These are phyloP conservation scores for Megastigmus dorsalis DNA, from an alignment of 2,888 invertebrate species.

Conservation along the genomic window DNA sequence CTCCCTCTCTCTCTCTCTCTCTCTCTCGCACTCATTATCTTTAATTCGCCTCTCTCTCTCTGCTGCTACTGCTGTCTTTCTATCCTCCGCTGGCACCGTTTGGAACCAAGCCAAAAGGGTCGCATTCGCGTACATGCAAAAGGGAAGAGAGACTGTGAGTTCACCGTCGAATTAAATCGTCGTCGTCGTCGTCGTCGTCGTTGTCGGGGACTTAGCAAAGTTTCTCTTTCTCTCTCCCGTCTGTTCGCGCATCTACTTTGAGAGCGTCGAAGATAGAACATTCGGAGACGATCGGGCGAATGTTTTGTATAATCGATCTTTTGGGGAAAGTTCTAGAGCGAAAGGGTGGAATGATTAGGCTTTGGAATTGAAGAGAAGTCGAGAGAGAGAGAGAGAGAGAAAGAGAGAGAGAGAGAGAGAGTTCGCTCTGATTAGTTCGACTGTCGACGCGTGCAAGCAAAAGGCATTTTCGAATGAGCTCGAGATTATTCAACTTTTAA, in stretches of 20 bases:
- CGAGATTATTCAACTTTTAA: no score
- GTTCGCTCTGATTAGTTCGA: neutral
- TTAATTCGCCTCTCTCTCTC: slow-evolving; percentile 11
- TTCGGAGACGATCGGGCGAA: slow-evolving; percentile 42
- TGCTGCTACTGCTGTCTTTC: slow-evolving; percentile 14
- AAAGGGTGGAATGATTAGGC: slow-evolving; percentile 41
- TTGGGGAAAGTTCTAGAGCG: neutral
- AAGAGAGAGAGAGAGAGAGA: neutral
- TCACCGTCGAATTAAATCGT: slow-evolving; percentile 51
- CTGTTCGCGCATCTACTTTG: slow-evolving; percentile 10
- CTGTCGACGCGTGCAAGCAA: neutral
- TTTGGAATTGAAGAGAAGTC: slow-evolving; percentile 17
- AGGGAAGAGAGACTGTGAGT: neutral
- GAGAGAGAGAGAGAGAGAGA: neutral
- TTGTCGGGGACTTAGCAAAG: slow-evolving; percentile 41
- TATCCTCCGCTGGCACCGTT: neutral
- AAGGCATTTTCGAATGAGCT: neutral
- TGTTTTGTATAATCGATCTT: slow-evolving; percentile 53
- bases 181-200: no score
- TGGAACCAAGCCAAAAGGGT: slow-evolving; percentile 45
- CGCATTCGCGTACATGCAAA: no score
- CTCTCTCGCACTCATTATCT: neutral
- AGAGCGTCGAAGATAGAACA: slow-evolving; percentile 22
- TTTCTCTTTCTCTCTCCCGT: slow-evolving; percentile 22
- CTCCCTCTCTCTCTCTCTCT: slow-evolving; percentile 22